Evolutionary conservation across 2,113 vertebrate species (phyloP).

Genomic region (Proterorhinus semilunaris): DNA sequence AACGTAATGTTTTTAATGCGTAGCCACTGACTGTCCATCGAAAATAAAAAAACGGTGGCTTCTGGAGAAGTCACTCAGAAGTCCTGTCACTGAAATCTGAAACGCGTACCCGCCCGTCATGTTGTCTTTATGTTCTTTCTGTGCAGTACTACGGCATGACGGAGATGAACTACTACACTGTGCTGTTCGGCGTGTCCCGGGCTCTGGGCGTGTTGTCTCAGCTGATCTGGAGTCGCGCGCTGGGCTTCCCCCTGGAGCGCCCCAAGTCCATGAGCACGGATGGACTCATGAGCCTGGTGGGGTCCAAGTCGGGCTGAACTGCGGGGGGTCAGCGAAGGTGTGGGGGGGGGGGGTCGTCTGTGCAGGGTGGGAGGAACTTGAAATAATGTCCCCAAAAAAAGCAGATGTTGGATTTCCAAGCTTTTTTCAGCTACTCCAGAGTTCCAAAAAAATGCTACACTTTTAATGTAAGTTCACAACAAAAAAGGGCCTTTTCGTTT

Average conservation of each 20-base stretch:
- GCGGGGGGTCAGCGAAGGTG: slow-evolving; percentile 13
- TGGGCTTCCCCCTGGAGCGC: slow-evolving; percentile 93
- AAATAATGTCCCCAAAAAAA: slow-evolving; percentile 23
- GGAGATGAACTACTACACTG: slow-evolving; percentile 99
- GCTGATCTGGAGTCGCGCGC: slow-evolving; percentile 92
- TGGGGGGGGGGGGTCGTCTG: too few species aligned
- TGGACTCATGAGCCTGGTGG: slow-evolving; percentile 89
- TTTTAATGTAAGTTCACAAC: slow-evolving; percentile 71
- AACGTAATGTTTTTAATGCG: too few species aligned
- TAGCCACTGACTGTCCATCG: too few species aligned
- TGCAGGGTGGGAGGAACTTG: slow-evolving; percentile 49
- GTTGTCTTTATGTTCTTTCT: background rate
- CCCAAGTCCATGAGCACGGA: slow-evolving; percentile 98
- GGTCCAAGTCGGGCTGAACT: slow-evolving; percentile 83
- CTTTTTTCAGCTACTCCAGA: slow-evolving; percentile 54
- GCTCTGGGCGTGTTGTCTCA: slow-evolving; percentile 91
- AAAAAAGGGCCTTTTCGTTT: slow-evolving; percentile 65
- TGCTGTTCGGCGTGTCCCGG: slow-evolving; percentile 93
- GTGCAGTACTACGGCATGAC: slow-evolving; percentile 94
- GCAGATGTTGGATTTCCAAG: slow-evolving; percentile 51
- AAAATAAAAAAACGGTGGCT: too few species aligned
- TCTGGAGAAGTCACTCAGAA: too few species aligned
- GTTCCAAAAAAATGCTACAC: slow-evolving; percentile 77
- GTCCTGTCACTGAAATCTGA: too few species aligned
- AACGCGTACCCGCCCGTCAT: background rate